Conservation (phyloP, 2,797 vertebrate genomes). For the Delichon dasypus region DNA sequence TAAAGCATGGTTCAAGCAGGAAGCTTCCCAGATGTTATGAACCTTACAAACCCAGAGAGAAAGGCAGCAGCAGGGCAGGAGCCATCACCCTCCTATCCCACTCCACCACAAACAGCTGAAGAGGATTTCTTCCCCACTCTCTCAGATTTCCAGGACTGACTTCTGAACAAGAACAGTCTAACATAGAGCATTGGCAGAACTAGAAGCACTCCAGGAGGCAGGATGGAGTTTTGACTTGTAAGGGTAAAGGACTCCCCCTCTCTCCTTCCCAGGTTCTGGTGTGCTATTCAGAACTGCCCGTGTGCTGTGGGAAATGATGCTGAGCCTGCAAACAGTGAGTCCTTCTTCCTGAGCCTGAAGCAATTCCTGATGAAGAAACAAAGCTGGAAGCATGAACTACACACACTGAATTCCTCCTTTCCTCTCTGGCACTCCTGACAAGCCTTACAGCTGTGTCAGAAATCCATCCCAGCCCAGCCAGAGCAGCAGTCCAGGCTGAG, state of each 20-base stretch:
- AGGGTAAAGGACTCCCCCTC: not conserved
- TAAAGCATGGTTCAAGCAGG: not conserved
- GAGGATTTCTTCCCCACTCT: not conserved
- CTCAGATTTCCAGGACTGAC: not conserved
- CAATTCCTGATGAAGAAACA: not conserved
- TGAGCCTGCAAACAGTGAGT: not conserved
- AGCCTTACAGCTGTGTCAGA: not conserved
- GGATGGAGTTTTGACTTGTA: not conserved
- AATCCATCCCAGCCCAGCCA: not conserved
- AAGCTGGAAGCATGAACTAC: not conserved
- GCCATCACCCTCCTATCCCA: no score
- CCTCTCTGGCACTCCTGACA: not conserved
- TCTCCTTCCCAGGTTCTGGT: not conserved
- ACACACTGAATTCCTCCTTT: not conserved
- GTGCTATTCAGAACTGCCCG: accelerated
- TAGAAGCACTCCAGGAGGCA: not conserved
- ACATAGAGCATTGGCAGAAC: accelerated
- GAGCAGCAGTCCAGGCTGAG: not conserved
- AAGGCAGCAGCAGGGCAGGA: not conserved
- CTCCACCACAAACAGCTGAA: not conserved
- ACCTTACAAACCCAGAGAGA: not conserved
- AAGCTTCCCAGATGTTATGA: not conserved
- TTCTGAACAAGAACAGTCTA: not conserved
- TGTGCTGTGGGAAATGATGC: not conserved
- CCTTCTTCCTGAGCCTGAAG: not conserved